Base-by-base conservation (phyloP, 2,888 invertebrate species). In the Alcis repandata region DNA sequence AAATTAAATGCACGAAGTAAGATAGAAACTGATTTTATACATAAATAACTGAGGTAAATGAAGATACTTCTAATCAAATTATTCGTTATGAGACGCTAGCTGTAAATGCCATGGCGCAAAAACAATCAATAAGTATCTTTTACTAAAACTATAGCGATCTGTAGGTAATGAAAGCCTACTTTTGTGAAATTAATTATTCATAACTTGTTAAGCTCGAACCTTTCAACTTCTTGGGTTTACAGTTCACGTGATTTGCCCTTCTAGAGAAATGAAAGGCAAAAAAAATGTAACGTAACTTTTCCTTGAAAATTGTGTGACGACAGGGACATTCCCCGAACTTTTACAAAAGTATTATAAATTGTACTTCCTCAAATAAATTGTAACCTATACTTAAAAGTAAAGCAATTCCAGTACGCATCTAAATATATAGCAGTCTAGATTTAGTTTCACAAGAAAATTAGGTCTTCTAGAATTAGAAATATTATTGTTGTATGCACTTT, bases 401-500 rank as follows among this genome's bases (percentile, higher is more conserved):
- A 36, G 40, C 27, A 49, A 49, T 19, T 59, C 20, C 17, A 38
- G 53, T 46, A 36, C 13, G 33, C 13, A 36, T 19, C 33, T 51
- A 36, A 33, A 20, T 51, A 41, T 33, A 40, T 3, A 27, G 32
- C 22, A 33, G 15, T 63, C 57, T 64, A 63, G 62, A 63, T 67
- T 73, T 71, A 71, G 66, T 63, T 63, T 57, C 46, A 41, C 43
- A 64, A 59, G 61, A 56, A 54, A 71, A 69, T 67, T 56, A 69
- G 69, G 63, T 68, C 59, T 63, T 61, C 68, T 60, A 67, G 62
- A 60, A 71, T 69, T 71, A 70, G 71, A 68, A 57, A 64, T 52
- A 67, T 69, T 66, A 63, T 66, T 60, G 61, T 64, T 61, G 57
- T 19, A 15, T 58, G 57, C 63, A 57, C 27, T 56, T 68, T 68